These are phyloP conservation scores for Machimus atricapillus DNA, from an alignment of 2,888 invertebrate species.

Conservation along the genomic window DNA sequence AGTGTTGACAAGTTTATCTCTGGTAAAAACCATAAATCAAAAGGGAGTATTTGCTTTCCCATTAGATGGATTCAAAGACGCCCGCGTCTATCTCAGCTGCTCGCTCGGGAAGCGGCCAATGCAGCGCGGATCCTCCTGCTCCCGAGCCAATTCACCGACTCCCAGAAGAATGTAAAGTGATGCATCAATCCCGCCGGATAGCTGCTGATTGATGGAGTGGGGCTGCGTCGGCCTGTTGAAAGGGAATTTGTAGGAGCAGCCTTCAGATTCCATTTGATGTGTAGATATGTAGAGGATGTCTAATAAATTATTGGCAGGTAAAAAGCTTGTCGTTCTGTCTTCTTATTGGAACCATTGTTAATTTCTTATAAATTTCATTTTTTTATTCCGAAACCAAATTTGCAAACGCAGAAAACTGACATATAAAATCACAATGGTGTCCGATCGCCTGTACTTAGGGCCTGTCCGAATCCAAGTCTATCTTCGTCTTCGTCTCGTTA, in stretches of 20 bases:
- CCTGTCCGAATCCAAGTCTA: too few relatives aligned
- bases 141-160: not conserved
- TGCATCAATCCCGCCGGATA: not conserved
- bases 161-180: conserved; percentile 1
- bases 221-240: not conserved
- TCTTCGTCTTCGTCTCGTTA: too few relatives aligned
- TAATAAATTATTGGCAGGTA: not conserved
- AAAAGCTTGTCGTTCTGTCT: not conserved
- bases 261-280: not conserved
- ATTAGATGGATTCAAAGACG: conserved; percentile 13
- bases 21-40: conserved; percentile 23
- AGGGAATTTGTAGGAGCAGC: not conserved
- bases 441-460: too few relatives aligned
- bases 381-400: not conserved
- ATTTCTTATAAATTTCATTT: not conserved
- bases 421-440: too few relatives aligned
- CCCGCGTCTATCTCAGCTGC: not conserved
- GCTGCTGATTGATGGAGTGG: conserved; percentile 8
- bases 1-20: conserved; percentile 34
- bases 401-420: too few relatives aligned
- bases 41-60: conserved; percentile 24
- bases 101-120: not conserved
- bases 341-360: not conserved
- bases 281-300: not conserved
- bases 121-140: not conserved